Conservation (phyloP, 1,140 invertebrate species). For the Planococcus citri region DNA sequence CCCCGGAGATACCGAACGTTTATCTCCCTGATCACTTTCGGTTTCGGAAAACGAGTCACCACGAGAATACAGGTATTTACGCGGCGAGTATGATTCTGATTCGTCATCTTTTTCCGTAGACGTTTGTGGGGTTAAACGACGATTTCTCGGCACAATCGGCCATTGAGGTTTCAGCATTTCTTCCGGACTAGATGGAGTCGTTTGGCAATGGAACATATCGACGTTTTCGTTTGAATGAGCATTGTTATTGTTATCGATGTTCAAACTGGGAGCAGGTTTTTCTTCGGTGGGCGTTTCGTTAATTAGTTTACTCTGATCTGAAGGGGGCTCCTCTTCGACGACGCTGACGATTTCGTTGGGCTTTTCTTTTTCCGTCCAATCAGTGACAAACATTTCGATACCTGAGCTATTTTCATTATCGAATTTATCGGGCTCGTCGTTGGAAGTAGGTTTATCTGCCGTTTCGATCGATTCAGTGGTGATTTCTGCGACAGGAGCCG, state of each 20-base stretch:
- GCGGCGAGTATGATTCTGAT: conserved; percentile 22
- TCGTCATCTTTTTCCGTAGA: conserved; percentile 56
- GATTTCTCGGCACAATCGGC: conserved; percentile 26
- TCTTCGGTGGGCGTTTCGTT: neutral
- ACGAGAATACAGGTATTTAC: conserved; percentile 29
- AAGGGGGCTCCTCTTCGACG: too few species aligned
- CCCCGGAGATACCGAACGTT: conserved; percentile 31
- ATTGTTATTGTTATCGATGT: neutral
- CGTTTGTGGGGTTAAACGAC: conserved; percentile 49
- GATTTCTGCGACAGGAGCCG: neutral
- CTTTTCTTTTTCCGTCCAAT: neutral
- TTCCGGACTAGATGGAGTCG: conserved; percentile 14
- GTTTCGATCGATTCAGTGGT: neutral
- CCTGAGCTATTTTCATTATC: neutral
- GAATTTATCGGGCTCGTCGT: neutral
- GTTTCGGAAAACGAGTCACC: conserved; percentile 44
- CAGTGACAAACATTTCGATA: neutral
- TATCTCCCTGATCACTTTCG: conserved; percentile 38
- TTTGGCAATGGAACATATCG: neutral
- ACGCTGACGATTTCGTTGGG: neutral
- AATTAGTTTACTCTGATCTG: neutral
- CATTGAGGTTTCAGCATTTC: conserved; percentile 21
- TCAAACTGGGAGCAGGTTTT: neutral
- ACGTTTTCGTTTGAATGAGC: neutral
- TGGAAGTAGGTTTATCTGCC: neutral